A percentile compares a stretch with the other conserved stretches of the same genome.
These are phyloP conservation scores for Chironomus riparius DNA, from an alignment of 2,888 invertebrate genomes.

Conservation along the genomic window DNA sequence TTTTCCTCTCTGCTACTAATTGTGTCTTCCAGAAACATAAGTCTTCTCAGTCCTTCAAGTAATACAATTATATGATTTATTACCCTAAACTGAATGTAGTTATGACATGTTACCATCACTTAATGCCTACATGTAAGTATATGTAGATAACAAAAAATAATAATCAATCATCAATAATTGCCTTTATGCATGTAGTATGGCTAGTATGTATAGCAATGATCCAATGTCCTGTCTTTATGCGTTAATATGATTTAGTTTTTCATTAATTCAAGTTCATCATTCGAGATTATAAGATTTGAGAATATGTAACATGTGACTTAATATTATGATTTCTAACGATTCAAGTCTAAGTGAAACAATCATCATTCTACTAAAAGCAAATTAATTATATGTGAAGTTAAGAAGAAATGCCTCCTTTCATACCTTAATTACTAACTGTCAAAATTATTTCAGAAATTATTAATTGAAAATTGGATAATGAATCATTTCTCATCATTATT, in stretches of 20 bases:
- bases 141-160: not conserved
- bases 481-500: not conserved
- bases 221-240: not conserved
- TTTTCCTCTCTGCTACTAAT: not conserved
- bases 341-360: too few species aligned
- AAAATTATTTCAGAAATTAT: conserved; percentile 1
- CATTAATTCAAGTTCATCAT: not conserved
- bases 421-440: conserved; percentile 15
- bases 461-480: conserved; percentile 22
- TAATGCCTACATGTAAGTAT: not conserved
- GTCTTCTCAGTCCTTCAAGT: too few species aligned
- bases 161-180: conserved; percentile 25
- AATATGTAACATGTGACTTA: not conserved
- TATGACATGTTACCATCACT: conserved; percentile 18
- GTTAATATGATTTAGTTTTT: conserved; percentile 21
- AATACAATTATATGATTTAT: conserved; percentile 9
- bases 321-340: not conserved
- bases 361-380: not conserved
- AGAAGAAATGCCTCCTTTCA: not conserved
- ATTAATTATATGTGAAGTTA: not conserved
- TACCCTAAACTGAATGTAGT: not conserved
- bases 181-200: not conserved
- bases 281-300: not conserved
- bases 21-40: not conserved
- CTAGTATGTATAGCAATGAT: not conserved